A percentile compares a stretch with the other conserved stretches of the same genome.
Evolutionary conservation across 1,140 invertebrate genomes (phyloP).

Genomic region (Bombyx mori): ASM3026992v2 NC_085133.1:8033001-8033500

Average conservation of each 20-base stretch:
- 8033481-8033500: conserved; percentile 40
- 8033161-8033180: conserved; percentile 61
- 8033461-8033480: conserved; percentile 41
- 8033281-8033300: conserved; percentile 43
- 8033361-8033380: conserved; percentile 62
- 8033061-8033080: conserved; percentile 29
- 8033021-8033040: conserved; percentile 12
- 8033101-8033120: conserved; percentile 48
- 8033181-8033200: conserved; percentile 59
- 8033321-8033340: conserved; percentile 53
- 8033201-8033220: conserved; percentile 52
- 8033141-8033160: conserved; percentile 47
- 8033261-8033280: conserved; percentile 33
- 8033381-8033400: conserved; percentile 51
- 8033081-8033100: conserved; percentile 42
- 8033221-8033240: conserved; percentile 63
- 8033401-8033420: conserved; percentile 35
- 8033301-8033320: conserved; percentile 50
- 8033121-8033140: conserved; percentile 39
- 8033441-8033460: conserved; percentile 16
- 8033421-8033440: conserved; percentile 32
- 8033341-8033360: conserved; percentile 65
- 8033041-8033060: conserved; percentile 14
- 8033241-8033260: conserved; percentile 57
- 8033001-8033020: conserved; percentile 43